Base-by-base conservation (phyloP, 2,113 vertebrate genomes). In the Siniperca knerii region DNA sequence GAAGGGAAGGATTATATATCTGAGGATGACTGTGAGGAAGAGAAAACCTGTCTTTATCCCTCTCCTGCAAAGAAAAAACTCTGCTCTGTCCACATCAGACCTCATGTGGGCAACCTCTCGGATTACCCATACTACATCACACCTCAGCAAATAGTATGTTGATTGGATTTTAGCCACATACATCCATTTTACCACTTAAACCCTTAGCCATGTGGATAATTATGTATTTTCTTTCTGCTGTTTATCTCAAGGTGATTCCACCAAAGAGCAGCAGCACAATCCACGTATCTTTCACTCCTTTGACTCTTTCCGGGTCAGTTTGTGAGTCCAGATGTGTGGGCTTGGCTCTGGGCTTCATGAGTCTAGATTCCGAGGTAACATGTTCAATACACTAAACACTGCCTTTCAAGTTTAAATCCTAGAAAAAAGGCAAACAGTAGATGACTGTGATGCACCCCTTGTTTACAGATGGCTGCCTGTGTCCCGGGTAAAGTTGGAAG, bases 71-170 rank as follows among this genome's bases (percentile, higher is more conserved):
- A 9, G 4, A 90, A 90, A 80, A 96, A 96, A 46, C 87, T 96
- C 0, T 21, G 97, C 84, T 96, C 96, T 0, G 95, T 97, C 2
- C 81, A 96, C 80, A 52, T 98, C 74, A 95, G 92, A 54, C 93
- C 93, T 58, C 97, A 98, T 0, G 94, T 96, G 35, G 98, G 98
- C 1, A 87, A 92, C 57, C 87, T 89, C 50, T 96, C 96, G 0
- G 94, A 96, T 83, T 95, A 87, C 64, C 96, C 96, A 6, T 99
- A 95, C 95, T 95, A 87, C 57, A 44, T 99, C 91, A 96, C 94
- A 73, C 98, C 98, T 33, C 95, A 93, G 84, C 98, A 99, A 87
- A 93, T 94, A 75, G 98, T 99, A 95, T 83, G 96, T 87, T 2
- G 0, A 8, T 21, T 1, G 33, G 11, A 76, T 83, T 67, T 60